Evolutionary conservation across 2,113 vertebrate genomes (phyloP).

Genomic region (Trinectes maculatus): DNA sequence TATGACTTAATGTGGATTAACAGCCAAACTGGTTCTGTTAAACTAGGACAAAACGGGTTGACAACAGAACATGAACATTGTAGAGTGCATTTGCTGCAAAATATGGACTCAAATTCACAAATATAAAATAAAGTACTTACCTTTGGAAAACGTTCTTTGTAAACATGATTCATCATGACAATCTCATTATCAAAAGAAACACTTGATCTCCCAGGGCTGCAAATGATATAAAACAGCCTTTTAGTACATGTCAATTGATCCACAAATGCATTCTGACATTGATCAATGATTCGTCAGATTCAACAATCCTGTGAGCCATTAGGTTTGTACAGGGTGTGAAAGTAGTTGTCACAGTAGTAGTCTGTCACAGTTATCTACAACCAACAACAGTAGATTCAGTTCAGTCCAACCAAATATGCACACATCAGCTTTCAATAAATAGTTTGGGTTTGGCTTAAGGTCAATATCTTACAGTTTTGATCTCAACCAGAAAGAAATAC

Average conservation of each 20-base stretch:
- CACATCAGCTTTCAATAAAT: not conserved
- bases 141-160: constrained; percentile 97
- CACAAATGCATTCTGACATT: not conserved
- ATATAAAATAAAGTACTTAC: constrained; percentile 68
- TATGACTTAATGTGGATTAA: not conserved
- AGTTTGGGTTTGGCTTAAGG: constrained; percentile 3
- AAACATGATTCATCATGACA: constrained; percentile 99
- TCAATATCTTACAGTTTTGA: constrained; percentile 1
- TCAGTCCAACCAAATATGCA: constrained; percentile 4
- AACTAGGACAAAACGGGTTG: not conserved
- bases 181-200: constrained; percentile 94
- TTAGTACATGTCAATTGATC: not conserved
- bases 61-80: not conserved
- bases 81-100: not conserved
- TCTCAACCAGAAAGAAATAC: constrained; percentile 13
- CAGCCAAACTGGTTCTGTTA: not conserved
- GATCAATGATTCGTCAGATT: not conserved
- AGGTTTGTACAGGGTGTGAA: not conserved
- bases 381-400: constrained; percentile 6
- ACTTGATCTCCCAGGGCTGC: constrained; percentile 89
- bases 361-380: constrained; percentile 10
- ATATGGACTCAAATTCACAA: not conserved
- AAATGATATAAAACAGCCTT: constrained; percentile 32
- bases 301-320: not conserved
- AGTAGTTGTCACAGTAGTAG: too few relatives aligned